Conservation (phyloP, 1,140 invertebrate species). For the Theocolax elegans region DNA sequence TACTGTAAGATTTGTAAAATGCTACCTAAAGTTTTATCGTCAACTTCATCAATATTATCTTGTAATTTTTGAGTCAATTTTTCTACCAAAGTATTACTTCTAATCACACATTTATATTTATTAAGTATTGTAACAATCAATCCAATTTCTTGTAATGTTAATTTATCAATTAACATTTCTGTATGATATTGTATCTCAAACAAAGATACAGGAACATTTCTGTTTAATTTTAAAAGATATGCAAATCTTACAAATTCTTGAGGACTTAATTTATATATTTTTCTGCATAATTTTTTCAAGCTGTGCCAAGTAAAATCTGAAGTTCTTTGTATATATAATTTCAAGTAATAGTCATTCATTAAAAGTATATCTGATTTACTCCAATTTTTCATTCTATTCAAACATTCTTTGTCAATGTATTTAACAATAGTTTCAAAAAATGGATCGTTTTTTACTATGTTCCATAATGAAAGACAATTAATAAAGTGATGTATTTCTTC, state of each 20-base stretch:
- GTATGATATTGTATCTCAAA: conserved; percentile 70
- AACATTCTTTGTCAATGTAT: conserved; percentile 68
- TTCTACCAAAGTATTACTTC: conserved; percentile 58
- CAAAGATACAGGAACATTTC: conserved; percentile 62
- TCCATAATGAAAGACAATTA: conserved; percentile 41
- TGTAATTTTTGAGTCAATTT: conserved; percentile 62
- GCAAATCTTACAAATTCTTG: conserved; percentile 69
- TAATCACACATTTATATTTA: conserved; percentile 70
- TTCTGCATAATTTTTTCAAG: conserved; percentile 64
- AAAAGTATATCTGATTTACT: conserved; percentile 60
- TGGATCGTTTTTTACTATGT: not conserved
- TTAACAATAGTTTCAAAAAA: conserved; percentile 59
- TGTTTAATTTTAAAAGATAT: conserved; percentile 67
- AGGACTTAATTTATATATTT: conserved; percentile 57
- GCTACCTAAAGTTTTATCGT: conserved; percentile 66
- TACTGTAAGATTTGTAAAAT: conserved; percentile 69
- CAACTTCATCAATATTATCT: conserved; percentile 57
- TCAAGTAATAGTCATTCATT: conserved; percentile 68
- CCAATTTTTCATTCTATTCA: conserved; percentile 60
- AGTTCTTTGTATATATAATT: conserved; percentile 57
- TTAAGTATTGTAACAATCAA: conserved; percentile 73
- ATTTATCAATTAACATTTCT: conserved; percentile 59
- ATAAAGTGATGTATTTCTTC: conserved; percentile 37
- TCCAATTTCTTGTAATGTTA: conserved; percentile 69
- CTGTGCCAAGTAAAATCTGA: conserved; percentile 63